A percentile compares a stretch with the other conserved stretches of the same genome.
These are phyloP conservation scores for Dendronephthya gigantea DNA, from an alignment of 64 coral and sea anemone genomes.

Conservation along the genomic window DNA sequence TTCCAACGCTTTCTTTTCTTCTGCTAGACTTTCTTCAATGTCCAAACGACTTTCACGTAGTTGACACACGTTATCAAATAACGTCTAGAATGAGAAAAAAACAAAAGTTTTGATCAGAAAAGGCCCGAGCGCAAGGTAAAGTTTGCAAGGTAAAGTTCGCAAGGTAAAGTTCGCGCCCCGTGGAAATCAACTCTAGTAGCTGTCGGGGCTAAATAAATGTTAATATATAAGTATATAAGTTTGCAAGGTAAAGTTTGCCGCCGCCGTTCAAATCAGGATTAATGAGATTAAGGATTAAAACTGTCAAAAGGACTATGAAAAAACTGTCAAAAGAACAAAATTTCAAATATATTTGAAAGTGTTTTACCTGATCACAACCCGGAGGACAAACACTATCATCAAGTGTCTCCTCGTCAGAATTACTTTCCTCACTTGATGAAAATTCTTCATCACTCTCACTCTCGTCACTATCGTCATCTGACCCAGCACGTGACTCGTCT, in stretches of 20 bases:
- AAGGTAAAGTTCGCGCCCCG: too few species aligned
- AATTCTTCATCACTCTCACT: constrained; percentile 91
- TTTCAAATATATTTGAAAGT: neutral
- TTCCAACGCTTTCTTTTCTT: constrained; percentile 91
- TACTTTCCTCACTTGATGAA: constrained; percentile 88
- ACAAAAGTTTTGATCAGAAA: neutral
- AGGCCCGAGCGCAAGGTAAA: too few species aligned
- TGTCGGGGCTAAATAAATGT: too few species aligned
- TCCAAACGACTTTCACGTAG: constrained; percentile 74
- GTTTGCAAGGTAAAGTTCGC: too few species aligned
- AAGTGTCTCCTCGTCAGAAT: constrained; percentile 66
- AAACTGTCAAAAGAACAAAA: too few species aligned
- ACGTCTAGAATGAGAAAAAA: constrained; percentile 13
- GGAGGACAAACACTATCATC: constrained; percentile 94
- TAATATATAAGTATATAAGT: too few species aligned
- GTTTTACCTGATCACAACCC: constrained; percentile 69
- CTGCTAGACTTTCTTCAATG: constrained; percentile 69
- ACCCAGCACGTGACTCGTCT: constrained; percentile 62
- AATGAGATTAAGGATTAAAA: too few species aligned
- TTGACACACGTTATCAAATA: constrained; percentile 96
- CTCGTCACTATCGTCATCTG: constrained; percentile 93
- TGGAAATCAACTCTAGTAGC: too few species aligned
- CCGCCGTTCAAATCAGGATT: too few species aligned
- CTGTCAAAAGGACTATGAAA: too few species aligned
- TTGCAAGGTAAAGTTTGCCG: too few species aligned